phyloP scores from a whole-genome alignment of 2,797 vertebrate genomes.

The Megaceryle alcyon region DNA sequence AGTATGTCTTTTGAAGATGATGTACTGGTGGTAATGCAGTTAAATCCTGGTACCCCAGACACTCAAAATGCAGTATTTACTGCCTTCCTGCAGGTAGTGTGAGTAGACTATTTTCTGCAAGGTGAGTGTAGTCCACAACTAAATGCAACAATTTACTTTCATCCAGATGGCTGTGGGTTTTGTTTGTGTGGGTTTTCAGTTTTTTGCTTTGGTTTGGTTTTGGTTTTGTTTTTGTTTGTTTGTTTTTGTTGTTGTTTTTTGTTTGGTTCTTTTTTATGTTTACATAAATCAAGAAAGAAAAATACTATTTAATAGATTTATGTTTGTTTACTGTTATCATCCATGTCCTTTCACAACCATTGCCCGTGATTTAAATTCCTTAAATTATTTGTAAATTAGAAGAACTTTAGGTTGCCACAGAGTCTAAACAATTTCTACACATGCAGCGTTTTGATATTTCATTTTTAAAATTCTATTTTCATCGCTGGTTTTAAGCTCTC shows the following conservation, averaged over 20 bases:
- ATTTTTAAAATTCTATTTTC: neutral
- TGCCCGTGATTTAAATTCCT: neutral
- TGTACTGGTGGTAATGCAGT: neutral
- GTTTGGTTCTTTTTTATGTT: neutral
- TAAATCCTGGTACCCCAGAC: neutral
- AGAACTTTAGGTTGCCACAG: neutral
- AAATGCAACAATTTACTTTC: neutral
- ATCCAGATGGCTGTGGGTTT: neutral
- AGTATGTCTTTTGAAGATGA: neutral
- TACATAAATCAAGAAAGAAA: neutral
- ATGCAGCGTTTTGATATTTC: neutral
- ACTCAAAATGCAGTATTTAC: neutral
- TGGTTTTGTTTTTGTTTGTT: too few relatives aligned
- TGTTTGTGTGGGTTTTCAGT: too few relatives aligned
- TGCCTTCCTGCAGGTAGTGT: neutral
- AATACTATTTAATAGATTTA: neutral
- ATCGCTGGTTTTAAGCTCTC: neutral
- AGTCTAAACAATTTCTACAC: neutral
- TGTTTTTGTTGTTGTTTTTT: neutral
- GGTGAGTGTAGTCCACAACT: neutral
- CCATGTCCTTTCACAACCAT: neutral
- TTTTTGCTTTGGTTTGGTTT: neutral
- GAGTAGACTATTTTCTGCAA: accelerated
- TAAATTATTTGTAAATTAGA: neutral
- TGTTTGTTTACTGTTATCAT: neutral